Percentiles rank a stretch among this genome's conserved stretches.
phyloP scores from a whole-genome alignment of 2,797 vertebrate genomes.

The Pyrocephalus nanus region DNA sequence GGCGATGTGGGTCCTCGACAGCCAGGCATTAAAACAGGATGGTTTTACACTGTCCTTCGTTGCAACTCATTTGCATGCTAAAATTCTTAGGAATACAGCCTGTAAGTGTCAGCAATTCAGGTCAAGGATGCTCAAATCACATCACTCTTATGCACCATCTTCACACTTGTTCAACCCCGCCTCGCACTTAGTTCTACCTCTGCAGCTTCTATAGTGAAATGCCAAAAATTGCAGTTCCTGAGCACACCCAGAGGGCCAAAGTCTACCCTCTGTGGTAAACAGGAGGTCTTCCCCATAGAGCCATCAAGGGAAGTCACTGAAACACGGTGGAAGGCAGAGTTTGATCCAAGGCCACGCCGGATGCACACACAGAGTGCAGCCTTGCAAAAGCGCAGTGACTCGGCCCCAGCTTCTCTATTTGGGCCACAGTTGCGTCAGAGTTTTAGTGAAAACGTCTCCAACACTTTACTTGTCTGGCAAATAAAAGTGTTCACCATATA shows the following conservation, averaged over 20 bases:
- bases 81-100: slow-evolving; percentile 47
- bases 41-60: not conserved
- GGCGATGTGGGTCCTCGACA: not conserved
- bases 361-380: not conserved
- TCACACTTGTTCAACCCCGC: not conserved
- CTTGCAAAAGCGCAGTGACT: not conserved
- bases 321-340: not conserved
- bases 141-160: not conserved
- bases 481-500: rapidly evolving
- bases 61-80: not conserved
- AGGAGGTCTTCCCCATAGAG: not conserved
- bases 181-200: slow-evolving; percentile 41
- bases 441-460: not conserved
- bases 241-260: not conserved
- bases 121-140: not conserved
- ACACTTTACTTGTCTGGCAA: not conserved
- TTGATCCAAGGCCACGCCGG: not conserved
- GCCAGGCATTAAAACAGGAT: not conserved
- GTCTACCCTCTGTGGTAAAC: not conserved
- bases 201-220: slow-evolving; percentile 55
- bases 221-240: not conserved
- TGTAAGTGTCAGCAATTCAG: not conserved
- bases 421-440: rapidly evolving
- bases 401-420: not conserved
- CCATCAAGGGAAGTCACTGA: not conserved